Evolutionary conservation across 2,888 invertebrate genomes (phyloP).

Genomic region (Pilophorus perplexus): DNA sequence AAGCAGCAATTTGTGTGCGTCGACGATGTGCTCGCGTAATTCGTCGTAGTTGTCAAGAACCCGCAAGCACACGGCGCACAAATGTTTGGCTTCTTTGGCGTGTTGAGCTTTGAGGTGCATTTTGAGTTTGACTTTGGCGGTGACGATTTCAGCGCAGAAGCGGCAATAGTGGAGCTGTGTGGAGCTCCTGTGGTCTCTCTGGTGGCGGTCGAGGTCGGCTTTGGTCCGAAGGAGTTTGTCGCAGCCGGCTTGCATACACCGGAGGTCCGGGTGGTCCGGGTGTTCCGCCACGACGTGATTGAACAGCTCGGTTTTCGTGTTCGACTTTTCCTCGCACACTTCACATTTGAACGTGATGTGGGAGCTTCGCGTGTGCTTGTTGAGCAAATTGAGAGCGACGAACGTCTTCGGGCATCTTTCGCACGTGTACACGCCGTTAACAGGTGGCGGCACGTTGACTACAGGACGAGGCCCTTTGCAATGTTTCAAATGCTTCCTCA

Average conservation of each 20-base stretch:
- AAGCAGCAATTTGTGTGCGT: constrained; percentile 56
- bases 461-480: constrained; percentile 52
- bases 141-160: constrained; percentile 60
- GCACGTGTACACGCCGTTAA: constrained; percentile 53
- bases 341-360: constrained; percentile 61
- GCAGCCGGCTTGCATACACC: constrained; percentile 55
- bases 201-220: constrained; percentile 57
- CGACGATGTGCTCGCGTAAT: constrained; percentile 58
- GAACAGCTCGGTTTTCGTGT: constrained; percentile 60
- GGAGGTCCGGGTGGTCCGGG: constrained; percentile 57
- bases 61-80: constrained; percentile 60
- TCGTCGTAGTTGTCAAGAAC: constrained; percentile 59
- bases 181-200: constrained; percentile 56
- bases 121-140: constrained; percentile 59
- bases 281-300: constrained; percentile 56
- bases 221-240: constrained; percentile 58
- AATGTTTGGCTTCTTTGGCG: constrained; percentile 58
- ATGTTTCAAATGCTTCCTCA: constrained; percentile 61
- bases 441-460: constrained; percentile 47
- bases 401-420: constrained; percentile 60
- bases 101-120: constrained; percentile 61
- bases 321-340: constrained; percentile 57
- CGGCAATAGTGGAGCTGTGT: constrained; percentile 58
- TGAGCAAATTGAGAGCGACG: constrained; percentile 55
- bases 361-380: constrained; percentile 56